These are phyloP conservation scores for Epirrhoe alternata DNA, from an alignment of 2,888 invertebrate species.

Conservation along the genomic window DNA sequence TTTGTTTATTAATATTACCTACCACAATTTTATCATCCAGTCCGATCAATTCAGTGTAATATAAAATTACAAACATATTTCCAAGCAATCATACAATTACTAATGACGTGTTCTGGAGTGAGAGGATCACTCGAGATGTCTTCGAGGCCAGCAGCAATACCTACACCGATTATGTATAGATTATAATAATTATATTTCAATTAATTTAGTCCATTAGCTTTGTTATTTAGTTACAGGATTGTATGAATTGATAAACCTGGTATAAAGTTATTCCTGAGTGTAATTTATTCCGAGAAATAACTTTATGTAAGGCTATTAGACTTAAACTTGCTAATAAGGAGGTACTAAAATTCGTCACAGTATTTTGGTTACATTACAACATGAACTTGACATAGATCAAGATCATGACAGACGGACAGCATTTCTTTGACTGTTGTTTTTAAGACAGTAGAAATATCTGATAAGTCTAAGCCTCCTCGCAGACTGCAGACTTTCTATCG, in stretches of 20 bases:
- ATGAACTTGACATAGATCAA: not conserved
- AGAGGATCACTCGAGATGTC: constrained; percentile 50
- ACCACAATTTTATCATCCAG: too few species aligned
- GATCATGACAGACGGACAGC: too few species aligned
- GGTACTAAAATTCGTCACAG: too few species aligned
- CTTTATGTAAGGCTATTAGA: too few species aligned
- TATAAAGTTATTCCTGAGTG: too few species aligned
- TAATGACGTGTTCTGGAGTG: constrained; percentile 42
- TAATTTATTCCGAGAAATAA: too few species aligned
- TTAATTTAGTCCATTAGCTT: constrained; percentile 13
- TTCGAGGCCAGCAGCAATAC: constrained; percentile 54
- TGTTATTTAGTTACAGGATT: constrained; percentile 2
- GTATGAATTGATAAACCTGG: too few species aligned
- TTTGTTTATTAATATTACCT: too few species aligned
- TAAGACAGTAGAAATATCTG: not conserved
- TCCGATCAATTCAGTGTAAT: not conserved
- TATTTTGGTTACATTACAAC: not conserved
- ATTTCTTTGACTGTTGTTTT: not conserved
- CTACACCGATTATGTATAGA: constrained; percentile 31
- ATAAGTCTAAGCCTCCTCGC: too few species aligned
- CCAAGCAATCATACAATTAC: constrained; percentile 8
- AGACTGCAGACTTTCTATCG: too few species aligned
- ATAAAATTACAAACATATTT: not conserved
- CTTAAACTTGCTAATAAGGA: too few species aligned
- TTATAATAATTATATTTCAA: constrained; percentile 23